phyloP scores from a whole-genome alignment of 2,888 invertebrate genomes.

The Rotaria socialis region DNA sequence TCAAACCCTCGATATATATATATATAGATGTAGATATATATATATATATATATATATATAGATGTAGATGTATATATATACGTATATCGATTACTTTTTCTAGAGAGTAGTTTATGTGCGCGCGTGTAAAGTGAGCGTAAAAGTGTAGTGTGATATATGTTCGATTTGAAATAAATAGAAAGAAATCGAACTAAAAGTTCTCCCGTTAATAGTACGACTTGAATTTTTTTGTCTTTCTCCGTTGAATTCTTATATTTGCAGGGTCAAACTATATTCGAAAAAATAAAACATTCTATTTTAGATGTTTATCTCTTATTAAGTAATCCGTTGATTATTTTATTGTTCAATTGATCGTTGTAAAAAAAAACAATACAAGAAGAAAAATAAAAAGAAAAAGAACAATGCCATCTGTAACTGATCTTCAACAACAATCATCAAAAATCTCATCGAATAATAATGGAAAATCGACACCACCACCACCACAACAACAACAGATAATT shows the following conservation, averaged over 20 bases:
- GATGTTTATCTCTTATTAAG: neutral
- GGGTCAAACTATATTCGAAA: neutral
- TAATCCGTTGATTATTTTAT: neutral
- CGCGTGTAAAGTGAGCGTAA: too few relatives aligned
- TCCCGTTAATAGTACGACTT: too few relatives aligned
- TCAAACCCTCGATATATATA: too few relatives aligned
- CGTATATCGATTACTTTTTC: too few relatives aligned
- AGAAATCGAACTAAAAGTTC: too few relatives aligned
- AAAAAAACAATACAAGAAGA: neutral
- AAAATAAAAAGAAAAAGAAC: neutral
- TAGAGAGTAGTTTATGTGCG: too few relatives aligned
- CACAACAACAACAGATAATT: neutral
- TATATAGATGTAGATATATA: too few relatives aligned
- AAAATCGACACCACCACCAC: neutral
- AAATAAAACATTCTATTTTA: neutral
- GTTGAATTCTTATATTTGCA: neutral
- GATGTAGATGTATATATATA: too few relatives aligned
- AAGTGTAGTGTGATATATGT: too few relatives aligned
- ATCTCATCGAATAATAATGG: neutral
- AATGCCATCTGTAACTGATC: constrained; percentile 30
- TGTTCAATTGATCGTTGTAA: neutral
- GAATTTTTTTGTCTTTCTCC: neutral
- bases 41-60: too few relatives aligned
- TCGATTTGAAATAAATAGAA: too few relatives aligned
- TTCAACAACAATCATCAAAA: constrained; percentile 9